Percentiles rank a stretch among this genome's conserved stretches.
phyloP scores from a whole-genome alignment of 2,888 invertebrate genomes.

The Griposia aprilina region DNA sequence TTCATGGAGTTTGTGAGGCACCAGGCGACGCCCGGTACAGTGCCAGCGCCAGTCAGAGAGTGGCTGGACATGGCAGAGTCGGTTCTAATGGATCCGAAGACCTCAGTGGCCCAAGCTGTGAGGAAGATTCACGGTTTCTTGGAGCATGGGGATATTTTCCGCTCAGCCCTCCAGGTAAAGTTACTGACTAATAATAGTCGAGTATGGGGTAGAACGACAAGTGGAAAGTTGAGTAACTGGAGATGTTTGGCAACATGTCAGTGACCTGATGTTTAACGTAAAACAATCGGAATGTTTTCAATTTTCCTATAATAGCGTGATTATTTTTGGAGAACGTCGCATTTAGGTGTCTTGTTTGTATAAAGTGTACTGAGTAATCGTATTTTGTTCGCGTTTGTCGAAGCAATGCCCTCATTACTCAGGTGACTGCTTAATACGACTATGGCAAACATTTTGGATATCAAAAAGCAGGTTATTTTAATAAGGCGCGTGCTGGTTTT shows the following conservation, averaged over 20 bases:
- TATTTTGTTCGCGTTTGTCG: conserved; percentile 47
- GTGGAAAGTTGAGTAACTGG: conserved; percentile 52
- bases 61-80: conserved; percentile 92
- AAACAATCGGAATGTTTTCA: conserved; percentile 63
- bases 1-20: conserved; percentile 91
- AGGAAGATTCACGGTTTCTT: conserved; percentile 91
- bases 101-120: conserved; percentile 90
- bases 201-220: conserved; percentile 45
- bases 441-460: conserved; percentile 24
- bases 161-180: conserved; percentile 92
- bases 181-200: conserved; percentile 48
- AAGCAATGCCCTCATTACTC: conserved; percentile 60
- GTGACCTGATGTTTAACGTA: conserved; percentile 60
- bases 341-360: conserved; percentile 35
- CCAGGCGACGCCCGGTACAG: conserved; percentile 81
- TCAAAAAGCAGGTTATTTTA: conserved; percentile 43
- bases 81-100: conserved; percentile 91
- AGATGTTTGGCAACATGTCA: conserved; percentile 66
- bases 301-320: conserved; percentile 37
- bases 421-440: conserved; percentile 22
- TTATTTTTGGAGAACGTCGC: conserved; percentile 40
- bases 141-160: conserved; percentile 91
- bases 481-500: conserved; percentile 4
- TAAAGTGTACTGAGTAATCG: conserved; percentile 51
- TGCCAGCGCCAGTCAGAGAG: conserved; percentile 81